These are phyloP conservation scores for Eupithecia centaureata DNA, from an alignment of 2,888 invertebrate species.

Conservation along the genomic window DNA sequence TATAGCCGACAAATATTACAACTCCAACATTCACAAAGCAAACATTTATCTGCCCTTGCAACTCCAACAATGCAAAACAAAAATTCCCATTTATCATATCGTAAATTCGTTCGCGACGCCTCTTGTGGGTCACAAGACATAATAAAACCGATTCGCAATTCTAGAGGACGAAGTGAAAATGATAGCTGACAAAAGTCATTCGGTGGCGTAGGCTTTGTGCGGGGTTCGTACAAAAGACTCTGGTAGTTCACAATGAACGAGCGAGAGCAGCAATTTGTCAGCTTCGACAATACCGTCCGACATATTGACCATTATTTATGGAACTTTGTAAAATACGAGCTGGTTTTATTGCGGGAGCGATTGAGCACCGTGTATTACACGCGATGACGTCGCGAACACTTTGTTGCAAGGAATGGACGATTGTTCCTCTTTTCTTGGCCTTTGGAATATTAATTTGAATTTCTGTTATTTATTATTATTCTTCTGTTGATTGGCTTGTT, in stretches of 20 bases:
- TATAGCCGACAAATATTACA: constrained; percentile 40
- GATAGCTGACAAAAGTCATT: constrained; percentile 77
- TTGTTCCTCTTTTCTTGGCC: constrained; percentile 41
- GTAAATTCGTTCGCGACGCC: constrained; percentile 63
- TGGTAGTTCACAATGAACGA: constrained; percentile 76
- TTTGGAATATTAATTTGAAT: constrained; percentile 26
- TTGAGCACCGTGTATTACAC: constrained; percentile 77
- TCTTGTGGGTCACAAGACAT: constrained; percentile 66
- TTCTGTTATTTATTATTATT: constrained; percentile 2
- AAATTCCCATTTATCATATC: constrained; percentile 74
- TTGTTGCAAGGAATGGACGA: constrained; percentile 62
- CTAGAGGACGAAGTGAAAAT: constrained; percentile 76
- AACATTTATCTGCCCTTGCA: constrained; percentile 64
- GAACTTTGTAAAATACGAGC: constrained; percentile 74
- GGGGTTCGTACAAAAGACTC: constrained; percentile 68
- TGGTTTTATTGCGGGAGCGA: constrained; percentile 80
- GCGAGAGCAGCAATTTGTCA: constrained; percentile 81
- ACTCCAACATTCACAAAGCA: constrained; percentile 56
- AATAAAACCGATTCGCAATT: constrained; percentile 75
- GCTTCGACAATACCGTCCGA: constrained; percentile 79
- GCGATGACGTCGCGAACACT: constrained; percentile 68
- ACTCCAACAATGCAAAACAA: constrained; percentile 61
- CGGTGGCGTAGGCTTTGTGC: constrained; percentile 67
- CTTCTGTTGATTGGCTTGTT: not conserved
- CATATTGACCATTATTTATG: constrained; percentile 84